Evolutionary conservation across 2,888 invertebrate genomes (phyloP).

Genomic region (Phragmatobia fuliginosa): DNA sequence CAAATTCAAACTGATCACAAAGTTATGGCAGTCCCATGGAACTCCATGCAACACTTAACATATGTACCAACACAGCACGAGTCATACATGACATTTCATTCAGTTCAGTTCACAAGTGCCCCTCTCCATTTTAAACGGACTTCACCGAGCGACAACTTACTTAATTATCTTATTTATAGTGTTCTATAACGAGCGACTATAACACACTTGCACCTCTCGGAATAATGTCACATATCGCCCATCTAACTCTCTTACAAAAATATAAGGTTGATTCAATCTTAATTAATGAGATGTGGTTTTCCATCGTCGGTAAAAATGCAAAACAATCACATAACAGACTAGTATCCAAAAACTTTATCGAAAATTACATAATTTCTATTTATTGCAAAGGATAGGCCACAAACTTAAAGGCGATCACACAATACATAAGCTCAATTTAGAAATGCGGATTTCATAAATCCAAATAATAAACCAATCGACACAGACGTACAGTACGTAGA

Average conservation of each 20-base stretch:
- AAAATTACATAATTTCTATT: slow-evolving; percentile 77
- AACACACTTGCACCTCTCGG: slow-evolving; percentile 70
- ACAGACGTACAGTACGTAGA: slow-evolving; percentile 62
- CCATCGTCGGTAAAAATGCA: slow-evolving; percentile 84
- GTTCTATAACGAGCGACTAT: slow-evolving; percentile 52
- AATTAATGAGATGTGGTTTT: slow-evolving; percentile 84
- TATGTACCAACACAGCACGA: slow-evolving; percentile 72
- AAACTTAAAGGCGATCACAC: slow-evolving; percentile 77
- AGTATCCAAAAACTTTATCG: slow-evolving; percentile 82
- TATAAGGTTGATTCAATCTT: slow-evolving; percentile 78
- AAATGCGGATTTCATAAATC: slow-evolving; percentile 82
- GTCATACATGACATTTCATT: slow-evolving; percentile 78
- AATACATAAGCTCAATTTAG: slow-evolving; percentile 78
- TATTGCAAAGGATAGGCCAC: slow-evolving; percentile 82
- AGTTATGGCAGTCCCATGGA: slow-evolving; percentile 84
- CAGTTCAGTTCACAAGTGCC: slow-evolving; percentile 69
- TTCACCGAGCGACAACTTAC: slow-evolving; percentile 61
- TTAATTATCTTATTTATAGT: slow-evolving; percentile 51
- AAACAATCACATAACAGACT: slow-evolving; percentile 85
- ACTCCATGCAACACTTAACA: slow-evolving; percentile 81
- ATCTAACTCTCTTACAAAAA: slow-evolving; percentile 68
- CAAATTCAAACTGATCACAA: slow-evolving; percentile 86
- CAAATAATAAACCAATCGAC: slow-evolving; percentile 70
- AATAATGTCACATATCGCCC: slow-evolving; percentile 80
- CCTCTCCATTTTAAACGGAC: slow-evolving; percentile 51